Conservation (phyloP, 2,888 invertebrate species). For the Drosophila borborema region DNA sequence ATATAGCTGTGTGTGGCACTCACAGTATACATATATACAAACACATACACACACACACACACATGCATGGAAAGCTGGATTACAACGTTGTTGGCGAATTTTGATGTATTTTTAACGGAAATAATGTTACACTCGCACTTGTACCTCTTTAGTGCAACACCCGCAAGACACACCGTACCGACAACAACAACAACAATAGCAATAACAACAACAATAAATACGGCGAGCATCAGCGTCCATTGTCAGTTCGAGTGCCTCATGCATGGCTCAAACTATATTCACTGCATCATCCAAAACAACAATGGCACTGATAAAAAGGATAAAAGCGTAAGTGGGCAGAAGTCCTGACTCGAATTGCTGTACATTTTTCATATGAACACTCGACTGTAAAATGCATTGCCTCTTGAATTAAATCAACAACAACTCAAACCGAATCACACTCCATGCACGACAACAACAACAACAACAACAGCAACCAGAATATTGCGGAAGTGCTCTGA, state of each 20-base stretch:
- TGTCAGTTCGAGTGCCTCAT: slow-evolving; percentile 23
- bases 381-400: slow-evolving; percentile 77
- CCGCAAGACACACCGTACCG: neutral
- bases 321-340: slow-evolving; percentile 62
- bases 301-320: slow-evolving; percentile 61
- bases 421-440: slow-evolving; percentile 70
- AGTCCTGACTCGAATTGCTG: slow-evolving; percentile 61
- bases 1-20: slow-evolving; percentile 15
- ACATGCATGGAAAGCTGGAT: slow-evolving; percentile 54
- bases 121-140: slow-evolving; percentile 75
- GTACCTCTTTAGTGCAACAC: slow-evolving; percentile 46
- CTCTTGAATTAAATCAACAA: slow-evolving; percentile 80
- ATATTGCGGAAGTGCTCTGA: slow-evolving; percentile 37
- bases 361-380: slow-evolving; percentile 74
- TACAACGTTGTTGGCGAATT: slow-evolving; percentile 59
- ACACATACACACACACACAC: no score
- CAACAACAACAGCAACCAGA: slow-evolving; percentile 22
- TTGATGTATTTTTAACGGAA: slow-evolving; percentile 78
- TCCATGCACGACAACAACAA: slow-evolving; percentile 5
- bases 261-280: neutral
- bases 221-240: slow-evolving; percentile 25
- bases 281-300: slow-evolving; percentile 28
- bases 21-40: slow-evolving; percentile 12
- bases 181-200: slow-evolving; percentile 10
- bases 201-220: slow-evolving; percentile 22